These are phyloP conservation scores for Mechanitis messenoides DNA, from an alignment of 2,888 invertebrate genomes.

Conservation along the genomic window DNA sequence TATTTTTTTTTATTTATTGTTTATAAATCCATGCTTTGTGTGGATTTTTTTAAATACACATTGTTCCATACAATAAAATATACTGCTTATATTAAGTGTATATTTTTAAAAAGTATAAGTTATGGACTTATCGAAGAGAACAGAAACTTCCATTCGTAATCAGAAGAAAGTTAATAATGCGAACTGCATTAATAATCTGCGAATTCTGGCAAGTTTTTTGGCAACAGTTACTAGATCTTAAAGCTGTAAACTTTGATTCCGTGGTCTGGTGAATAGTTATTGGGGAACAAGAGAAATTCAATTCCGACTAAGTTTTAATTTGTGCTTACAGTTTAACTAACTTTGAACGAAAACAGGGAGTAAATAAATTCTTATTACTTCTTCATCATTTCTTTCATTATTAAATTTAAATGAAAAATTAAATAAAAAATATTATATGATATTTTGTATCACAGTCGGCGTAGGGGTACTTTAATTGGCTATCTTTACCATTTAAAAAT, in stretches of 20 bases:
- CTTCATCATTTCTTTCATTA: background rate
- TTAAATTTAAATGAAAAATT: background rate
- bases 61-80: too few relatives aligned
- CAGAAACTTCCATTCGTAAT: conserved; percentile 41
- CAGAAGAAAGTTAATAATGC: conserved; percentile 53
- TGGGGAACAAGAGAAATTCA: conserved; percentile 33
- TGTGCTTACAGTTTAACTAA: conserved; percentile 12
- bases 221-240: conserved; percentile 45
- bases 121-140: conserved; percentile 29
- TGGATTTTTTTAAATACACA: too few relatives aligned
- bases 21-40: too few relatives aligned
- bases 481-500: too few relatives aligned
- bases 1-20: too few relatives aligned
- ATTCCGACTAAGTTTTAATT: conserved; percentile 21
- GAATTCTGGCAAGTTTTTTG: conserved; percentile 56
- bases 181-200: conserved; percentile 61
- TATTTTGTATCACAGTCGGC: too few relatives aligned
- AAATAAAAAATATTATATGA: too few relatives aligned
- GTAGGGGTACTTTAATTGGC: too few relatives aligned
- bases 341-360: background rate
- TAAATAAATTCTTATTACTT: background rate
- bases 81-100: too few relatives aligned
- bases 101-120: background rate
- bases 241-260: conserved; percentile 38
- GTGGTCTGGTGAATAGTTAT: conserved; percentile 33